Percentiles rank a stretch among this genome's conserved stretches.
phyloP scores from a whole-genome alignment of 2,888 invertebrate species.

The Calliphora vomitoria region DNA sequence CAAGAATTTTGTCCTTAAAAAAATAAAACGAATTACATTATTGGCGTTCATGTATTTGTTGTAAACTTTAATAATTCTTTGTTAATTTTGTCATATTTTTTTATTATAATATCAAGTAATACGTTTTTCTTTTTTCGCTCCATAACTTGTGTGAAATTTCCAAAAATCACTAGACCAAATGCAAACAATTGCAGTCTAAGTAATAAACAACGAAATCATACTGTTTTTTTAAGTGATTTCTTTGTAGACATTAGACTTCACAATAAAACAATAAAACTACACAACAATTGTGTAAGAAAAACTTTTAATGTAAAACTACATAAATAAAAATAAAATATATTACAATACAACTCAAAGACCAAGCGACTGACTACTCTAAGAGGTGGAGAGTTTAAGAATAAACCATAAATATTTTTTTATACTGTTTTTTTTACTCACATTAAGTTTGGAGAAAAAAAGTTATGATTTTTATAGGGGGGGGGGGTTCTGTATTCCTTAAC shows the following conservation, averaged over 20 bases:
- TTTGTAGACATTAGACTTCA: slow-evolving; percentile 40
- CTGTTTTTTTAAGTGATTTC: slow-evolving; percentile 51
- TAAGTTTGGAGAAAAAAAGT: slow-evolving; percentile 1
- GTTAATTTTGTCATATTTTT: not conserved
- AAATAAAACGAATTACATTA: too few relatives aligned
- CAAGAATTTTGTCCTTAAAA: too few relatives aligned
- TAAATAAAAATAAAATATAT: not conserved
- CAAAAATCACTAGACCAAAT: slow-evolving; percentile 47
- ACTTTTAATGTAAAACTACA: not conserved
- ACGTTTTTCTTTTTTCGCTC: not conserved
- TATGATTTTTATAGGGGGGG: slow-evolving; percentile 32
- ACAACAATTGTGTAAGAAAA: slow-evolving; percentile 28
- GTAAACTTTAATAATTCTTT: too few relatives aligned
- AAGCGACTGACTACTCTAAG: not conserved
- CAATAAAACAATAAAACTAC: slow-evolving; percentile 32
- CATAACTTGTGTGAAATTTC: not conserved
- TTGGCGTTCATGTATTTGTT: too few relatives aligned
- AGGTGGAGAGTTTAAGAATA: slow-evolving; percentile 1
- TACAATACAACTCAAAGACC: slow-evolving; percentile 11
- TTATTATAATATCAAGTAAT: not conserved
- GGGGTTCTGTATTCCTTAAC: slow-evolving; percentile 7
- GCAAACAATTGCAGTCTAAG: slow-evolving; percentile 42
- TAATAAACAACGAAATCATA: slow-evolving; percentile 41
- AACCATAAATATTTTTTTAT: slow-evolving; percentile 10
- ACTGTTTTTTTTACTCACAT: not conserved